Base-by-base conservation (phyloP, 2,888 invertebrate species). In the Acleris sparsana region DNA sequence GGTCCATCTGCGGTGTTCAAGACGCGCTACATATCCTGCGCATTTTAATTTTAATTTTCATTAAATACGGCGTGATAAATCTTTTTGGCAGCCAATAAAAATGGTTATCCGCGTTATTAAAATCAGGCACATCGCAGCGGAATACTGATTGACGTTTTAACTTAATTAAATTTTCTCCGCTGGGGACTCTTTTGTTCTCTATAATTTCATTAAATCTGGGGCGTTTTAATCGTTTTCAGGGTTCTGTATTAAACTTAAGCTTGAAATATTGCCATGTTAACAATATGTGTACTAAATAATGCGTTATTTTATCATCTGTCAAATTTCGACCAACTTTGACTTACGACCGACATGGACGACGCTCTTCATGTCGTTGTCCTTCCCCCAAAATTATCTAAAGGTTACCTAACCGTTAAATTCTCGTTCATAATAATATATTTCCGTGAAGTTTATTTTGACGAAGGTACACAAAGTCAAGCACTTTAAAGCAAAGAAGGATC, bases 401-500 rank as follows among this genome's bases (percentile, higher is more conserved):
- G 39, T 13, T 13, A 39, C 13, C 13, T 13, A 4, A 13, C 39
- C 39, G 13, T 4, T 39, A 39, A 39, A 39, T 39, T 53, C 13
- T 33, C 17, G 7, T n/a, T 22, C 39, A 20, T 18, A 43, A 22
- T 55, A 43, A 55, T 43, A 43, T 22, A 43, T 55, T 55, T 43
- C 9, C 9, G 29, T 29, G 55, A 51, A 65, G 51, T 52, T 61
- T 51, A 43, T 55, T 53, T 55, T 65, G 51, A 65, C 55, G 44
- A 61, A 56, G 60, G 65, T 65, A 60, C 22, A 65, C 60, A 67
- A 86, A 87, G 84, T 83, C 84, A 79, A 84, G 83, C 80, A 84
- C 85, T 88, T 88, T 86, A 88, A 89, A 90, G 87, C 87, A 87
- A 87, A 88, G 88, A 86, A 84, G 86, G 88, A 88, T 88, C 89